Percentiles rank a stretch among this genome's conserved stretches.
phyloP scores from a whole-genome alignment of 2,113 vertebrate species.

The Eudyptes chrysolophus region DNA sequence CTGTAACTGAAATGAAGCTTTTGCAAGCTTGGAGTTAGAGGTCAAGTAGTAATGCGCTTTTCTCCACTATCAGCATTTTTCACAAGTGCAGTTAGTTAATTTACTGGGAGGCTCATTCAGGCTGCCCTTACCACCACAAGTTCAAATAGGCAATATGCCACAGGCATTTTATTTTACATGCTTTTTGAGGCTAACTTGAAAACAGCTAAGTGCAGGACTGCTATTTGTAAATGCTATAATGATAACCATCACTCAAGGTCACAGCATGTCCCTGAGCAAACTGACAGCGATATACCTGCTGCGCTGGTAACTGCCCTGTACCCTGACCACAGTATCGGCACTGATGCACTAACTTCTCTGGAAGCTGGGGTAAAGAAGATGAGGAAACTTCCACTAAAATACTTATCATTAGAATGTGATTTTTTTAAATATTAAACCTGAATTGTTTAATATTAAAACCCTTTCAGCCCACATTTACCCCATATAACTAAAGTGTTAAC shows the following conservation, averaged over 20 bases:
- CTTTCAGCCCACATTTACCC: not conserved
- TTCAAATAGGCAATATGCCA: slow-evolving; percentile 2
- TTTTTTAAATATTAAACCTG: not conserved
- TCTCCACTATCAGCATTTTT: not conserved
- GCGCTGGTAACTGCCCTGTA: not conserved
- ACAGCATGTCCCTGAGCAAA: not conserved
- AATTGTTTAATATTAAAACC: not conserved
- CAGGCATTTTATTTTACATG: not conserved
- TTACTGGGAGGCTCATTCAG: not conserved
- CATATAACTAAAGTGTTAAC: not conserved
- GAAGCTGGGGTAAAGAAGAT: not conserved
- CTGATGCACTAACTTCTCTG: not conserved
- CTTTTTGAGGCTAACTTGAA: not conserved
- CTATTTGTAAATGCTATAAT: not conserved
- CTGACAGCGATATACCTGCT: not conserved
- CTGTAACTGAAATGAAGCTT: not conserved
- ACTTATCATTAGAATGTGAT: not conserved
- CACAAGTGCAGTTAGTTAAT: slow-evolving; percentile 11
- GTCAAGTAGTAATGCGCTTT: not conserved
- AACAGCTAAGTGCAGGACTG: not conserved
- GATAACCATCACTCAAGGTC: not conserved
- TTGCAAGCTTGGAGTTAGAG: not conserved
- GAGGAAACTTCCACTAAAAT: not conserved
- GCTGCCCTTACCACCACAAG: not conserved
- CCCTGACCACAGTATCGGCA: not conserved